phyloP scores from a whole-genome alignment of 2,888 invertebrate genomes.

The Drosophila testacea region DNA sequence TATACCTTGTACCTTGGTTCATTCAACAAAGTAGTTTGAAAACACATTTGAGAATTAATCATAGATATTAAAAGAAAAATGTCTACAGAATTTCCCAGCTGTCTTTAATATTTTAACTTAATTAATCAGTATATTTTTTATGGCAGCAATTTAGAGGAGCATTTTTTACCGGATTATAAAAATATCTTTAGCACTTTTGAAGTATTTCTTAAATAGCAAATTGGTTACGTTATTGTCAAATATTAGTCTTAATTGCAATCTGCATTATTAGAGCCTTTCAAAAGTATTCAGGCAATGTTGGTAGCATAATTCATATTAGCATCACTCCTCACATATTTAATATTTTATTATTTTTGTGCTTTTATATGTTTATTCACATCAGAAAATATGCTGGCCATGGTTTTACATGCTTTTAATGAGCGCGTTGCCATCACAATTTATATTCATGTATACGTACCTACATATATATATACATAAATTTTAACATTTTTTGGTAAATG shows the following conservation, averaged over 20 bases:
- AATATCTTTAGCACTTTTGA: not conserved
- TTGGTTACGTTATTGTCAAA: not conserved
- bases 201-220: not conserved
- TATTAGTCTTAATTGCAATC: not conserved
- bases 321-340: not conserved
- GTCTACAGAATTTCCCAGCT: too few species aligned
- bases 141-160: not conserved
- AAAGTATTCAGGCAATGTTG: not conserved
- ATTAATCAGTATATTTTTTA: not conserved
- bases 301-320: conserved; percentile 5
- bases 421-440: conserved; percentile 30
- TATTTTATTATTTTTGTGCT: conserved; percentile 27
- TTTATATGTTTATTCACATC: conserved; percentile 40
- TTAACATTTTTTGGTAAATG: conserved; percentile 46
- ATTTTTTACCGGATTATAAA: not conserved
- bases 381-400: conserved; percentile 46
- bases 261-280: not conserved
- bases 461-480: not conserved
- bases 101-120: not conserved
- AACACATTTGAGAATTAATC: not conserved
- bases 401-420: conserved; percentile 69
- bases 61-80: not conserved
- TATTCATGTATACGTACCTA: not conserved
- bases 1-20: conserved; percentile 5
- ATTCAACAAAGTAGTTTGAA: not conserved